Base-by-base conservation (phyloP, 92 coral and sea anemone genomes). In the Umimayanthus chanpuru region DNA sequence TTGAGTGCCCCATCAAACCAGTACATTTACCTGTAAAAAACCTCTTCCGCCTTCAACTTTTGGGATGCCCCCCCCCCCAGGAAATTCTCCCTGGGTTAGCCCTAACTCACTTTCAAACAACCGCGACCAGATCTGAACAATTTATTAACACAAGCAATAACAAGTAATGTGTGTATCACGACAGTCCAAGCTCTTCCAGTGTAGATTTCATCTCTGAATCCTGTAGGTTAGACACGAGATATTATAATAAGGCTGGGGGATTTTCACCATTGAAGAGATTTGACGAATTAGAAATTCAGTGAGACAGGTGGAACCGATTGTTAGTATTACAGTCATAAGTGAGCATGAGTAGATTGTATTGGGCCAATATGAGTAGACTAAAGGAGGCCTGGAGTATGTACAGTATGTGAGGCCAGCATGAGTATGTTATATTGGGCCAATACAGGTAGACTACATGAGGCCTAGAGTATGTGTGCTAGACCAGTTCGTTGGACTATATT, bases 141-240 rank as follows among this genome's bases (percentile, higher is more conserved):
- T 56, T 56, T n/a, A n/a, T n/a, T n/a, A 77, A 78, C 81, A 78
- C 40, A 26, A 18, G 55, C 49, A 32, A 16, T 56, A 29, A 14
- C 7, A 29, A 41, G 86, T 28, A 41, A 16, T 89, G 76, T 23
- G 39, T 53, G 82, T 84, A 76, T 92, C 89, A 95, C 41, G 96
- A 94, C 76, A 93, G 91, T 28, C 96, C 98, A 92, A 93, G 88
- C 88, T 96, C 96, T 88, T 94, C 96, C 76, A 94, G 91, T n/a
- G 98, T 94, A 53, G 93, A 92, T 73, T 94, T 95, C 78, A 94
- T 91, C 72, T 94, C 98, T 82, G 93, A 89, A 88, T 94, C 96
- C 98, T 94, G 95, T 79, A 87, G 89, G 91, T 83, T 73, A 68
- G 86, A 81, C 61, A 81, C 11, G 61, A 66, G 73, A 81, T 68